phyloP scores from a whole-genome alignment of 2,113 vertebrate species.

The Entelurus aequoreus region DNA sequence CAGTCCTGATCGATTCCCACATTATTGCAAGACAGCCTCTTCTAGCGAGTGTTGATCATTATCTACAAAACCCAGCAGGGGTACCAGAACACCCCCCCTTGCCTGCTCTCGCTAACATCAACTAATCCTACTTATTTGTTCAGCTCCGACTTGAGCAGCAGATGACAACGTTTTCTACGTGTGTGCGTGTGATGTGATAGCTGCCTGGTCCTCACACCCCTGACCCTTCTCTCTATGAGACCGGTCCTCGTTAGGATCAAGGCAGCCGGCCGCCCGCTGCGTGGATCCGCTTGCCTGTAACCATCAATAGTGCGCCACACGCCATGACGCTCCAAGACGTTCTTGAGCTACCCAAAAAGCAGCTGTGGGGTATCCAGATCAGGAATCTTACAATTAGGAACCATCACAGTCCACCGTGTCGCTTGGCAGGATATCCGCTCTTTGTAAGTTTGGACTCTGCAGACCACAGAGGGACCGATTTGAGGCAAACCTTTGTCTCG shows the following conservation, averaged over 20 bases:
- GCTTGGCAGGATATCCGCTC: slow-evolving; percentile 24
- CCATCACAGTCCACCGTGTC: slow-evolving; percentile 8
- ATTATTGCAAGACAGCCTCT: slow-evolving; percentile 46
- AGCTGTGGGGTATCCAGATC: slow-evolving; percentile 27
- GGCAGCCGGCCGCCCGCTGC: slow-evolving; percentile 49
- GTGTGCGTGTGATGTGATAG: slow-evolving; percentile 46
- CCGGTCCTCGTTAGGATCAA: slow-evolving; percentile 64
- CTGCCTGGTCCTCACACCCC: slow-evolving; percentile 45
- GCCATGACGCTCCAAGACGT: slow-evolving; percentile 15
- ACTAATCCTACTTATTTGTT: slow-evolving; percentile 65
- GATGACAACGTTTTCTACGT: slow-evolving; percentile 48
- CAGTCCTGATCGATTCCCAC: slow-evolving; percentile 39
- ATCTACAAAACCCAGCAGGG: slow-evolving; percentile 41
- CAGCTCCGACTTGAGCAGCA: slow-evolving; percentile 35
- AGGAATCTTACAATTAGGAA: slow-evolving; percentile 23
- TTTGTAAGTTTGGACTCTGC: slow-evolving; percentile 5
- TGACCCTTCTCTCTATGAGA: slow-evolving; percentile 56
- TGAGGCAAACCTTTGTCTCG: slow-evolving; percentile 23
- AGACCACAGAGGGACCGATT: not conserved
- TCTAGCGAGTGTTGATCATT: slow-evolving; percentile 54
- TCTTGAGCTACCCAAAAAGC: slow-evolving; percentile 25
- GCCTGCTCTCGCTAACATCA: slow-evolving; percentile 47
- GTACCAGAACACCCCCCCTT: slow-evolving; percentile 18
- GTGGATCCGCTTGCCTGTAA: slow-evolving; percentile 35
- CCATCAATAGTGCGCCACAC: slow-evolving; percentile 57